Base-by-base conservation (phyloP, 1,140 invertebrate genomes). In the Drosophila pseudoobscura region DNA sequence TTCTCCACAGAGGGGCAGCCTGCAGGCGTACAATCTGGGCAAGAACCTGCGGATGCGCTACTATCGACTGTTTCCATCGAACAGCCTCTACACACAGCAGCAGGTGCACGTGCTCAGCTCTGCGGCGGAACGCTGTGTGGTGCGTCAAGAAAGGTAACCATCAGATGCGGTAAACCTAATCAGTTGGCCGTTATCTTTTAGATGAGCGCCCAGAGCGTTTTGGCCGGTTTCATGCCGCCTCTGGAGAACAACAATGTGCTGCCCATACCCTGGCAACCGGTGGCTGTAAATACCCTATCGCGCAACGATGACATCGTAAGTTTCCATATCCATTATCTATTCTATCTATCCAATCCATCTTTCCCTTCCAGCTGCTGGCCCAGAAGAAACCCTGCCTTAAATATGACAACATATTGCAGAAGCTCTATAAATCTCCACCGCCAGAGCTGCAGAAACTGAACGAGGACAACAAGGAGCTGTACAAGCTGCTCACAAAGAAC, bases 141-240 rank as follows among this genome's bases (percentile, higher is more conserved):
- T 88, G 71, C 78, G 84, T 88, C 56, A 73, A 55, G 26, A 8
- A 59, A 71, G 22, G 66, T 72, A 63, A 64, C 69, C 63, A 53
- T 64, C 15, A 65, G 73, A 71, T 66, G 57, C 57, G 65, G 64
- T 58, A 59, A 75, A 63, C 79, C 82, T 85, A 87, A 85, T 85
- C 80, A 80, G 82, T 80, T 65, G 80, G 63, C 75, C 57, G 65
- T 88, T 88, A 88, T 88, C 79, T 88, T 87, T 88, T 88, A 88
- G 83, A 97, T 97, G 95, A 98, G 97, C 90, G 96, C 96, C 0
- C 94, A 95, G 83, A 93, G 94, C 39, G 93, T 98, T 55, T 92
- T 98, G 22, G 96, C 97, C 6, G 97, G 96, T 22, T 92, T 98
- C 39, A 98, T 95, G 92, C 96, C 95, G 22, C 97, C 97, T 0